These are phyloP conservation scores for Neostethus bicornis DNA, from an alignment of 2,797 vertebrate genomes.

Conservation along the genomic window DNA sequence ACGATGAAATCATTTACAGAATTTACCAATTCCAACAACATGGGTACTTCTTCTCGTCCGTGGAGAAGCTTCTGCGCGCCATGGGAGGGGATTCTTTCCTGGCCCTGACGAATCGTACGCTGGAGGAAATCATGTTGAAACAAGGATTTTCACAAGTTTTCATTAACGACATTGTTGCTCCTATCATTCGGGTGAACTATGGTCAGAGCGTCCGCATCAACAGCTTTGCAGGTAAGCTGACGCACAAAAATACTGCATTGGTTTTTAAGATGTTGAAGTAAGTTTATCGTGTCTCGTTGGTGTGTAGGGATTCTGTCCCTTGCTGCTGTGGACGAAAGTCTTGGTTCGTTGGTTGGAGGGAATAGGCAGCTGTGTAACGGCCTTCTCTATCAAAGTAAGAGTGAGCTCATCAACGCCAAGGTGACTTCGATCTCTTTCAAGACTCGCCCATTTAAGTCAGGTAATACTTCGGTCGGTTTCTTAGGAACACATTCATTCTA, in stretches of 20 bases:
- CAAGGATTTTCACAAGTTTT: slow-evolving; percentile 91
- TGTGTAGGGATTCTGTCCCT: slow-evolving; percentile 86
- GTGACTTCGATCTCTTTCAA: slow-evolving; percentile 85
- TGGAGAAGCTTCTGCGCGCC: slow-evolving; percentile 87
- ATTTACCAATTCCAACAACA: slow-evolving; percentile 95
- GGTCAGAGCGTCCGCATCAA: slow-evolving; percentile 86
- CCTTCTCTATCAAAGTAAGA: slow-evolving; percentile 87
- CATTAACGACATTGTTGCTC: slow-evolving; percentile 85
- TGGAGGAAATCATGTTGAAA: slow-evolving; percentile 87
- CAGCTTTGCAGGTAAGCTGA: slow-evolving; percentile 86
- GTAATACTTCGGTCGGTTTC: slow-evolving; percentile 60
- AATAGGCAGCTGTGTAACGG: slow-evolving; percentile 89
- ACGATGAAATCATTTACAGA: slow-evolving; percentile 70
- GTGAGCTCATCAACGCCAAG: slow-evolving; percentile 82
- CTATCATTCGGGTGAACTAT: slow-evolving; percentile 84
- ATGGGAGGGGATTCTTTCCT: slow-evolving; percentile 85
- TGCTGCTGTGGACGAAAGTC: slow-evolving; percentile 78
- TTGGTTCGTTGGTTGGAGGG: slow-evolving; percentile 93
- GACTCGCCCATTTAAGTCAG: slow-evolving; percentile 71
- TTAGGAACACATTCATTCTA: neutral
- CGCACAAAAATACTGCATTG: neutral
- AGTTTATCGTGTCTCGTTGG: neutral
- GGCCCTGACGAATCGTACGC: slow-evolving; percentile 84
- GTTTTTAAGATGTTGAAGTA: neutral
- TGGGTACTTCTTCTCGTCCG: slow-evolving; percentile 90